Evolutionary conservation across 1,140 invertebrate genomes (phyloP), one percentile per base, ranked within the genome.

Genomic region (Yoshiicerus persimilis): DNA sequence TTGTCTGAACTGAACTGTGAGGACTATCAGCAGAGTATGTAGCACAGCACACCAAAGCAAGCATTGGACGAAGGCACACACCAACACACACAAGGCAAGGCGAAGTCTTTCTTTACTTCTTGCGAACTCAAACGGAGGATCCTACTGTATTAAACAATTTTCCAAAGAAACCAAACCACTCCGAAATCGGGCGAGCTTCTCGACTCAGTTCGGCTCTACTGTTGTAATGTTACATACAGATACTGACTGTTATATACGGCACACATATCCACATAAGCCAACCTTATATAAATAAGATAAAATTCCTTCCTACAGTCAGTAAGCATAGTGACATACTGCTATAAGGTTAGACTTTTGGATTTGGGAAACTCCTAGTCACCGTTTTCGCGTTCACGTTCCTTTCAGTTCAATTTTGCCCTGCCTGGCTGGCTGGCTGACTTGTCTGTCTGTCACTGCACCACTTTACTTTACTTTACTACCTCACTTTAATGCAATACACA

Each of bases 381-480:
- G 75, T 80, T 80, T 80, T 80, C 75, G 32, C 75, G 75, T 80
- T 80, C 75, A 36, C 75, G 75, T 80, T 80, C 75, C 75, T 34
- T 30, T 80, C 75, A 80, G 75, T 80, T 80, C 75, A 80, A 80
- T 80, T 80, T 80, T 80, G 75, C 34, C 32, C 34, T 80, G 75
- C 27, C 75, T 80, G 75, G 75, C 75, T 80, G 75, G 32, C 75
- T 80, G 75, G 75, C 75, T 80, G 64, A 27, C 64, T 70, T 70
- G 75, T 80, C 75, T 80, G 30, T 80, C 32, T 80, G 75, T 80
- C 75, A 80, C 75, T 80, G 75, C 75, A 80, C 75, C 75, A 36
- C 75, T 34, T 80, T 38, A 80, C 75, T 34, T 80, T 38, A 80
- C 75, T 80, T 80, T 80, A 38, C 75, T 36, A 36, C 75, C 13